Percentiles rank a stretch among this genome's conserved stretches.
These are phyloP conservation scores for Lampris incognitus DNA, from an alignment of 2,113 vertebrate genomes.

Conservation along the genomic window DNA sequence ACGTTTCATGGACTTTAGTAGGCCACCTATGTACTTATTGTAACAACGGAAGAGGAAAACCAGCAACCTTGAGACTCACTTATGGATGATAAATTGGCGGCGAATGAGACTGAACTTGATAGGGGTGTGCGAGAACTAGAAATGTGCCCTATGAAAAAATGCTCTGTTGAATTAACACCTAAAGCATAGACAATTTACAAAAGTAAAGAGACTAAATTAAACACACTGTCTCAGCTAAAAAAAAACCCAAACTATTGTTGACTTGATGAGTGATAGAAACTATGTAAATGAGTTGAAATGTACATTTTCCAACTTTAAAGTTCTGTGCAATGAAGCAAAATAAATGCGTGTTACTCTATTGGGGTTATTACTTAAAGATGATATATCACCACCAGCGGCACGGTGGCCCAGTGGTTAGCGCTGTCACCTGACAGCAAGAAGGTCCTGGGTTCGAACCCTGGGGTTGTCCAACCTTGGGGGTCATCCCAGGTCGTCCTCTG, in stretches of 20 bases:
- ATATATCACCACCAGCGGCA: too few relatives aligned
- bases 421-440: neutral
- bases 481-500: too few relatives aligned
- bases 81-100: neutral
- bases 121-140: neutral
- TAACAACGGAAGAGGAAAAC: neutral
- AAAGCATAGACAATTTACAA: neutral
- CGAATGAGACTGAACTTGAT: neutral
- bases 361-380: neutral
- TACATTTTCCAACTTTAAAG: neutral
- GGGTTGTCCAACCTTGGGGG: too few relatives aligned
- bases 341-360: neutral
- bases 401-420: too few relatives aligned
- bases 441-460: too few relatives aligned
- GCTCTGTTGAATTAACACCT: neutral
- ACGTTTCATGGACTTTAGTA: too few relatives aligned
- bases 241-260: neutral
- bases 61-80: neutral
- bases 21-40: neutral
- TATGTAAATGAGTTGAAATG: neutral
- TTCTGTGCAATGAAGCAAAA: neutral
- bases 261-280: neutral
- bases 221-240: neutral
- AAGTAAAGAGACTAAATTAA: neutral
- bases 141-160: neutral